Percentiles rank a stretch among this genome's conserved stretches.
These are phyloP conservation scores for Marisa cornuarietis DNA, from an alignment of 1,140 invertebrate genomes.

Conservation along the genomic window DNA sequence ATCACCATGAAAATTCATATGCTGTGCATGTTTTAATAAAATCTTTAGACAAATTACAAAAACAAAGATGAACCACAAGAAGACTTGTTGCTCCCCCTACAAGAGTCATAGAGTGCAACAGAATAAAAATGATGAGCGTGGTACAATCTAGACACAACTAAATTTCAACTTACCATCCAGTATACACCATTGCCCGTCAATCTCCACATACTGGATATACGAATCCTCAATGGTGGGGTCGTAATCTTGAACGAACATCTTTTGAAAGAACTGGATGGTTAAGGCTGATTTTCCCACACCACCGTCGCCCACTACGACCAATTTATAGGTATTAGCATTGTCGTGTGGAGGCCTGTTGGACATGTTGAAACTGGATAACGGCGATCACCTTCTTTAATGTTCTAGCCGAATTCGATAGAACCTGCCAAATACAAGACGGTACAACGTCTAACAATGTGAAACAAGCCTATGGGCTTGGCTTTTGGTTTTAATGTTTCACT, in stretches of 20 bases:
- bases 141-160: no score
- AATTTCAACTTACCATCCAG: constrained; percentile 80
- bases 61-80: no score
- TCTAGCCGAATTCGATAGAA: background rate
- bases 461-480: background rate
- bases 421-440: background rate
- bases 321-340: constrained; percentile 84
- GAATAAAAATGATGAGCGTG: no score
- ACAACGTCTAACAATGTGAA: background rate
- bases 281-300: constrained; percentile 90
- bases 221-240: constrained; percentile 99
- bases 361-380: background rate
- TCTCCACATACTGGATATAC: constrained; percentile 96
- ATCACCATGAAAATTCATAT: no score
- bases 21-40: no score
- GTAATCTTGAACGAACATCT: constrained; percentile 99
- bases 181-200: constrained; percentile 91
- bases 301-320: constrained; percentile 89
- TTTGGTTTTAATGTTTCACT: background rate
- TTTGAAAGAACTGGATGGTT: constrained; percentile 97
- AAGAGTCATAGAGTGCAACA: no score
- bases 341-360: constrained; percentile 63
- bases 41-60: no score
- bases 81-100: no score
- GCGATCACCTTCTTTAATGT: background rate